phyloP scores from a whole-genome alignment of 1,140 invertebrate genomes.

The Aleiodes sp. region DNA sequence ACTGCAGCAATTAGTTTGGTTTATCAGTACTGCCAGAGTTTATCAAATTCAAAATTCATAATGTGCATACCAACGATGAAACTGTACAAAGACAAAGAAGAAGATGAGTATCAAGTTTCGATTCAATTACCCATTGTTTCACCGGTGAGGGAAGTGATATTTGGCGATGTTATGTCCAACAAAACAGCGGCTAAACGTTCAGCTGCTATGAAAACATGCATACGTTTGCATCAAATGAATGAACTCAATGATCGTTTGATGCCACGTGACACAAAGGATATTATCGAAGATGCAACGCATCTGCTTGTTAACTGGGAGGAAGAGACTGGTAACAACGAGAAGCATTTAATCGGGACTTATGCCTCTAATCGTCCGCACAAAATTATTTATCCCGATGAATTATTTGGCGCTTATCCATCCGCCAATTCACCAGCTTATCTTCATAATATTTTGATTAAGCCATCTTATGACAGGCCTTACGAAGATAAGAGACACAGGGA shows the following conservation, averaged over 20 bases:
- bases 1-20: slow-evolving; percentile 76
- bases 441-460: slow-evolving; percentile 71
- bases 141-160: slow-evolving; percentile 41
- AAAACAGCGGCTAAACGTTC: slow-evolving; percentile 79
- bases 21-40: slow-evolving; percentile 79
- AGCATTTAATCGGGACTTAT: slow-evolving; percentile 71
- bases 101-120: slow-evolving; percentile 44
- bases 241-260: slow-evolving; percentile 84
- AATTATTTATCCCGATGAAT: slow-evolving; percentile 48
- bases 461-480: slow-evolving; percentile 58
- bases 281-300: slow-evolving; percentile 49
- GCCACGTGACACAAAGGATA: slow-evolving; percentile 68
- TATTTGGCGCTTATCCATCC: slow-evolving; percentile 62
- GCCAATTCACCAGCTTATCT: slow-evolving; percentile 58
- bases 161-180: slow-evolving; percentile 63
- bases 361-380: slow-evolving; percentile 69
- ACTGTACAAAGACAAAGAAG: slow-evolving; percentile 44
- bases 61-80: slow-evolving; percentile 76
- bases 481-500: slow-evolving; percentile 48
- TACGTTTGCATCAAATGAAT: slow-evolving; percentile 73
- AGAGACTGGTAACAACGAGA: slow-evolving; percentile 49
- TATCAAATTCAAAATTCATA: slow-evolving; percentile 88
- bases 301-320: slow-evolving; percentile 69
- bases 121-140: slow-evolving; percentile 54
- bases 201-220: slow-evolving; percentile 81